A percentile compares a stretch with the other conserved stretches of the same genome.
These are phyloP conservation scores for Xestia sexstrigata DNA, from an alignment of 2,888 invertebrate genomes.

Conservation along the genomic window DNA sequence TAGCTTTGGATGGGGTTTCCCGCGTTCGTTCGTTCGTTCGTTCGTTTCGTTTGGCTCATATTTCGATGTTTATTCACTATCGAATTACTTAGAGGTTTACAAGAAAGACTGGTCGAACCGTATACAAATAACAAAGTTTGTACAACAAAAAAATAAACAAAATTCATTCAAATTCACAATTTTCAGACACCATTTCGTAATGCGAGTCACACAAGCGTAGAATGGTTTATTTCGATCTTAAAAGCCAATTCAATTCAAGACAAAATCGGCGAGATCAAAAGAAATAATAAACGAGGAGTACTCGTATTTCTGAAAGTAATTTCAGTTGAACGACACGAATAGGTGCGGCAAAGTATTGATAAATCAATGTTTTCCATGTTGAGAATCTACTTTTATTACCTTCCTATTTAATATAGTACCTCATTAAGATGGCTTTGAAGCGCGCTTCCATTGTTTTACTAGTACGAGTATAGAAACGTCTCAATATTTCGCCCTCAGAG, in stretches of 20 bases:
- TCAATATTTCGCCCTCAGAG: constrained; percentile 4
- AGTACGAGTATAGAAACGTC: constrained; percentile 31
- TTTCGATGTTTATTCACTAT: constrained; percentile 31
- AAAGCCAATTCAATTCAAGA: constrained; percentile 42
- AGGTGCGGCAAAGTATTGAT: constrained; percentile 43
- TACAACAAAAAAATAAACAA: neutral
- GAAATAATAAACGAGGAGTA: constrained; percentile 48
- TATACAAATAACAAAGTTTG: neutral
- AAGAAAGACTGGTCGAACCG: neutral
- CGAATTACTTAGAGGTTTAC: constrained; percentile 1
- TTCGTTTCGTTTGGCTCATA: too few species aligned
- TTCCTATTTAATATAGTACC: constrained; percentile 31
- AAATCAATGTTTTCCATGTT: constrained; percentile 54
- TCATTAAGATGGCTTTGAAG: constrained; percentile 51
- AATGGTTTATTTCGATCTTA: constrained; percentile 51
- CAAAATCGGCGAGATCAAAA: constrained; percentile 35
- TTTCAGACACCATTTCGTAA: constrained; percentile 9
- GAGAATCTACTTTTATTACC: constrained; percentile 56
- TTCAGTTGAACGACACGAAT: constrained; percentile 38
- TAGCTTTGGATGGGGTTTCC: constrained; percentile 24
- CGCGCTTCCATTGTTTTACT: constrained; percentile 40
- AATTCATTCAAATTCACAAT: neutral
- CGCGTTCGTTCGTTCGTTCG: too few species aligned
- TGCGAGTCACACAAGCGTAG: constrained; percentile 11
- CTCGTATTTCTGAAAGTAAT: constrained; percentile 44